These are phyloP conservation scores for Varroa destructor DNA, from an alignment of 1,140 invertebrate genomes.

Conservation along the genomic window DNA sequence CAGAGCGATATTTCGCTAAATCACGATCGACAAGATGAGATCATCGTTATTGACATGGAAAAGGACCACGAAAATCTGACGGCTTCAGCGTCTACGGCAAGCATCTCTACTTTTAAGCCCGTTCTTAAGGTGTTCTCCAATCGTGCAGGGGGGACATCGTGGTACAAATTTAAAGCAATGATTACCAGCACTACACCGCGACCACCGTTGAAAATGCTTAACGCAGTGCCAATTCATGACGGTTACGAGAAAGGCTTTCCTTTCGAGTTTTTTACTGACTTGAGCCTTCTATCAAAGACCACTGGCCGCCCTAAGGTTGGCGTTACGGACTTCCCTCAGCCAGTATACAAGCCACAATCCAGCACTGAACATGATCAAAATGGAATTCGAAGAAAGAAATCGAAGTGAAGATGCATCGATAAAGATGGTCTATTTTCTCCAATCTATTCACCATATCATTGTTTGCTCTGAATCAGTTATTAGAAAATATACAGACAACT, in stretches of 20 bases:
- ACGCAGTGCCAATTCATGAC: slow-evolving; percentile 3
- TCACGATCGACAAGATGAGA: slow-evolving; percentile 24
- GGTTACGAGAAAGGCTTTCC: slow-evolving; percentile 26
- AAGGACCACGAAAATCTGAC: slow-evolving; percentile 12
- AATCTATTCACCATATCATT: too few species aligned
- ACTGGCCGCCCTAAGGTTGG: neutral
- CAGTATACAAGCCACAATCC: slow-evolving; percentile 15
- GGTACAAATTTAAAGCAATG: slow-evolving; percentile 25
- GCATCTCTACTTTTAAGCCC: slow-evolving; percentile 8
- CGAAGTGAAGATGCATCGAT: too few species aligned
- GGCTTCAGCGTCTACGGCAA: neutral
- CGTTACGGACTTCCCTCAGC: slow-evolving; percentile 14
- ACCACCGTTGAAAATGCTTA: slow-evolving; percentile 24
- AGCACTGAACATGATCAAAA: too few species aligned
- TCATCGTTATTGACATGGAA: slow-evolving; percentile 21
- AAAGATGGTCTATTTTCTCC: too few species aligned
- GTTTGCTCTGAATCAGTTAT: too few species aligned
- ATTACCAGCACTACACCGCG: slow-evolving; percentile 19
- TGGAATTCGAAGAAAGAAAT: too few species aligned
- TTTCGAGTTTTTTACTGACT: slow-evolving; percentile 21
- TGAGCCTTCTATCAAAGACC: slow-evolving; percentile 3
- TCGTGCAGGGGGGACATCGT: slow-evolving; percentile 7
- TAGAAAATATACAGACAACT: too few species aligned
- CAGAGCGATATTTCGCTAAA: slow-evolving; percentile 24
- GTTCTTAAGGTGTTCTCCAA: slow-evolving; percentile 22